A percentile compares a stretch with the other conserved stretches of the same genome.
Conservation (phyloP, 2,113 vertebrate genomes). For the Pteruthius melanotis region DNA sequence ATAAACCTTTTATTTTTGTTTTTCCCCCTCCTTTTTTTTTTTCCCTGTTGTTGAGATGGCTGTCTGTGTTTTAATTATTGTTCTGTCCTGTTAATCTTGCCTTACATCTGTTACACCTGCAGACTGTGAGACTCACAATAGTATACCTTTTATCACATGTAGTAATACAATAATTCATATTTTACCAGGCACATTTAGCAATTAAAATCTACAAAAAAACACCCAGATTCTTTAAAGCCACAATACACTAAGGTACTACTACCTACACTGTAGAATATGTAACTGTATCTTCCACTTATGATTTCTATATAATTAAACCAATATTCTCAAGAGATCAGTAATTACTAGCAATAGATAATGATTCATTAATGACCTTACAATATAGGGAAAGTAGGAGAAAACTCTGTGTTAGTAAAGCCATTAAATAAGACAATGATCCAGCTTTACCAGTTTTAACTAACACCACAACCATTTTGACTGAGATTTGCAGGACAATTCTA, state of each 20-base stretch:
- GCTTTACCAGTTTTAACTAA: slow-evolving; percentile 37
- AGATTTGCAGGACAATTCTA: background rate
- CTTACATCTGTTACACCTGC: slow-evolving; percentile 73
- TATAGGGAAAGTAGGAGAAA: slow-evolving; percentile 43
- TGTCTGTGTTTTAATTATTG: slow-evolving; percentile 73
- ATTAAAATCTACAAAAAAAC: slow-evolving; percentile 64
- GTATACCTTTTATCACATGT: slow-evolving; percentile 64
- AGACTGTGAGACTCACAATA: slow-evolving; percentile 53
- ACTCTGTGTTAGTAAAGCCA: background rate
- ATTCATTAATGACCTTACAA: slow-evolving; percentile 60
- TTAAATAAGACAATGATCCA: slow-evolving; percentile 30
- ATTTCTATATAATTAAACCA: slow-evolving; percentile 66
- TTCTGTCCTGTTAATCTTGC: slow-evolving; percentile 71
- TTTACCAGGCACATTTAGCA: slow-evolving; percentile 66
- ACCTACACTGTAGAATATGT: slow-evolving; percentile 8
- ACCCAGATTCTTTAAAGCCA: slow-evolving; percentile 51
- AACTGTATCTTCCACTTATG: slow-evolving; percentile 16
- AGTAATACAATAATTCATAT: slow-evolving; percentile 72
- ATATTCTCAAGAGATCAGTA: slow-evolving; percentile 50
- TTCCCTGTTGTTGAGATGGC: slow-evolving; percentile 43
- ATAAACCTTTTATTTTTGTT: slow-evolving; percentile 3
- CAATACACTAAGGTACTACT: slow-evolving; percentile 45
- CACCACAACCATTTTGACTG: background rate
- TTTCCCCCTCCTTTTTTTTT: background rate
- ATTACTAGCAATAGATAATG: slow-evolving; percentile 42